A percentile compares a stretch with the other conserved stretches of the same genome.
Evolutionary conservation across 2,888 invertebrate genomes (phyloP).

Genomic region (Aleiodes testaceus): DNA sequence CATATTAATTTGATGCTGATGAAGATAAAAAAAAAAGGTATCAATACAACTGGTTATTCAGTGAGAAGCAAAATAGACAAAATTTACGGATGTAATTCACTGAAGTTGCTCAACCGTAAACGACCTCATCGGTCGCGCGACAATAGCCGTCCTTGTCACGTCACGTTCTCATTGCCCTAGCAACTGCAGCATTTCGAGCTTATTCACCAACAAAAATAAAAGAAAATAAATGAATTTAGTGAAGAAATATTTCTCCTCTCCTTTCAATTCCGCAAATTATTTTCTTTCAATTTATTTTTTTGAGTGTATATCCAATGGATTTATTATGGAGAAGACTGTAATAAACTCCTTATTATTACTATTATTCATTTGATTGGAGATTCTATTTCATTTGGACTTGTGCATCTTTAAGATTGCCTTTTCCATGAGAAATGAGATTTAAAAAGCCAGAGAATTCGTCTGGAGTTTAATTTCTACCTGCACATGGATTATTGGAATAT

Average conservation of each 20-base stretch:
- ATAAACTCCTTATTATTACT: too few relatives aligned
- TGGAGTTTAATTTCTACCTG: too few relatives aligned
- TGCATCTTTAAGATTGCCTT: too few relatives aligned
- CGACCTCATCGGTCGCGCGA: conserved; percentile 50
- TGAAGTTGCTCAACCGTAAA: conserved; percentile 51
- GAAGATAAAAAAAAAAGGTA: background rate
- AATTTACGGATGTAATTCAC: conserved; percentile 17
- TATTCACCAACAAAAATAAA: conserved; percentile 18
- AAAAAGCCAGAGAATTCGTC: too few relatives aligned
- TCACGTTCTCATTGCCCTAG: conserved; percentile 52
- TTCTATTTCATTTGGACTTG: too few relatives aligned
- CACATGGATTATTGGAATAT: conserved; percentile 3
- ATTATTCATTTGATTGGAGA: too few relatives aligned
- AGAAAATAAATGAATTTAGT: too few relatives aligned
- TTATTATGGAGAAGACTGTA: too few relatives aligned
- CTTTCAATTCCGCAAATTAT: background rate
- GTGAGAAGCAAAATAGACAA: conserved; percentile 2
- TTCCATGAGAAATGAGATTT: too few relatives aligned
- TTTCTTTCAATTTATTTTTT: too few relatives aligned
- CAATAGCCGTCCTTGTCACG: conserved; percentile 54
- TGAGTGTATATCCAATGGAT: too few relatives aligned
- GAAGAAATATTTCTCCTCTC: background rate
- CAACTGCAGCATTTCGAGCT: conserved; percentile 42
- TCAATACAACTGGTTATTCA: background rate
- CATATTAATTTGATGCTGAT: background rate